Conservation (phyloP, 2,113 vertebrate genomes). For the Scopus umbretta region DNA sequence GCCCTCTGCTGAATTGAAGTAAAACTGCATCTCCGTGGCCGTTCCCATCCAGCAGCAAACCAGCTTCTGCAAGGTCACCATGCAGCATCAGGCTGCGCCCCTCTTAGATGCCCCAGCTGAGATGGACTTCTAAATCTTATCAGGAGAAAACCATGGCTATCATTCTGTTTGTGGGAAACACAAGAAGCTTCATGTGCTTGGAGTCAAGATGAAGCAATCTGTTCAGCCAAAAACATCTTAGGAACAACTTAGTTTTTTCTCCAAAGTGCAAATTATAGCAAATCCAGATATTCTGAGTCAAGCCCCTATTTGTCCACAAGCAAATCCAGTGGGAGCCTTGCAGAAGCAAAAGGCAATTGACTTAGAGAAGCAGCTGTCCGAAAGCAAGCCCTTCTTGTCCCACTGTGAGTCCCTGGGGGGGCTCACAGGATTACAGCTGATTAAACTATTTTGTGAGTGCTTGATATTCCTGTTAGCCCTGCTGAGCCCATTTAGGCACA, state of each 20-base stretch:
- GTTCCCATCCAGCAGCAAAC: neutral
- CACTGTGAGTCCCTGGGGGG: accelerated
- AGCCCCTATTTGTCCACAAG: neutral
- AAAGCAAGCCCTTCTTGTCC: neutral
- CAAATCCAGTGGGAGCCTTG: neutral
- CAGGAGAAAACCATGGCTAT: neutral
- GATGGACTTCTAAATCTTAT: neutral
- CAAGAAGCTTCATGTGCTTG: neutral
- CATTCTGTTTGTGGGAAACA: too few relatives aligned
- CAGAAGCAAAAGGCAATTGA: neutral
- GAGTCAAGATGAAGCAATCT: neutral
- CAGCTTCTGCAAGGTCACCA: too few relatives aligned
- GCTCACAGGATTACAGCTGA: neutral
- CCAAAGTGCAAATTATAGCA: neutral
- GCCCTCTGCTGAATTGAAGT: neutral
- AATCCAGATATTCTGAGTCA: neutral
- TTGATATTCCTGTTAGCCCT: neutral
- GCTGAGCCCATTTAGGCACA: neutral
- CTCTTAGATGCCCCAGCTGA: accelerated
- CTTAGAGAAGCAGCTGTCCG: neutral
- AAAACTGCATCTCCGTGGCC: neutral
- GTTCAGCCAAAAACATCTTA: neutral
- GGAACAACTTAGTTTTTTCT: neutral
- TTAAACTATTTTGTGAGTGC: neutral
- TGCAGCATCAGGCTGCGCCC: neutral